Percentiles rank a stretch among this genome's conserved stretches.
Evolutionary conservation across 2,797 vertebrate species (phyloP).

Genomic region (Alcedo quadribrachys): DNA sequence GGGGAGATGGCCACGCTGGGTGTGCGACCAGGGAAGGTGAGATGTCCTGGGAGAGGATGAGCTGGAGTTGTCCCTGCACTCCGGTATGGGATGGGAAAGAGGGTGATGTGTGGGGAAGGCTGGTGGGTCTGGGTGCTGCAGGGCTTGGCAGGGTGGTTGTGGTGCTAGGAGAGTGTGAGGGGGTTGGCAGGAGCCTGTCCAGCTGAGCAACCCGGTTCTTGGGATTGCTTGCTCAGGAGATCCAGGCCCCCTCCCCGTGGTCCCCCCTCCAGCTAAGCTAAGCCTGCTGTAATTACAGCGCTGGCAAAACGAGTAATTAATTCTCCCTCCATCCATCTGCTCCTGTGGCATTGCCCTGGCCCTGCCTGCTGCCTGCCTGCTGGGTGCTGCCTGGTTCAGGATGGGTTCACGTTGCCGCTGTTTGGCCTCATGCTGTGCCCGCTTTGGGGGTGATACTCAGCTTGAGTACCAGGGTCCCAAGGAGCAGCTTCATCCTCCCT

Average conservation of each 20-base stretch:
- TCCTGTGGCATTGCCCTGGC: neutral
- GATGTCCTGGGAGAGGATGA: neutral
- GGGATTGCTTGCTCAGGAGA: neutral
- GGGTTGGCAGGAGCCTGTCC: fast-evolving
- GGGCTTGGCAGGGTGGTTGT: neutral
- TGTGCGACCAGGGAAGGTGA: fast-evolving
- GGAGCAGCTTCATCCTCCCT: neutral
- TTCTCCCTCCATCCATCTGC: neutral
- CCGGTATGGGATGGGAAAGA: fast-evolving
- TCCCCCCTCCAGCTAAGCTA: neutral
- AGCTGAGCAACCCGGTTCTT: neutral
- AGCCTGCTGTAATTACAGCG: neutral
- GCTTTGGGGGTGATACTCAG: fast-evolving
- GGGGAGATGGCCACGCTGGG: fast-evolving
- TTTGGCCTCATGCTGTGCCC: neutral
- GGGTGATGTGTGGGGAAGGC: fast-evolving
- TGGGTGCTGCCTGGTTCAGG: neutral
- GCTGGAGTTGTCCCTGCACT: neutral
- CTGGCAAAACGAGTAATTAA: slow-evolving; percentile 27
- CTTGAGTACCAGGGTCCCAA: neutral
- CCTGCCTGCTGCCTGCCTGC: neutral
- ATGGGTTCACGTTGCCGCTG: neutral
- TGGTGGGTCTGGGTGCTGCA: fast-evolving
- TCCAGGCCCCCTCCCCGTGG: no score
- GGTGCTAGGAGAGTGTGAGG: fast-evolving